Conservation (phyloP, 92 coral and sea anemone species). For the Epizoanthus illoricatus region DNA sequence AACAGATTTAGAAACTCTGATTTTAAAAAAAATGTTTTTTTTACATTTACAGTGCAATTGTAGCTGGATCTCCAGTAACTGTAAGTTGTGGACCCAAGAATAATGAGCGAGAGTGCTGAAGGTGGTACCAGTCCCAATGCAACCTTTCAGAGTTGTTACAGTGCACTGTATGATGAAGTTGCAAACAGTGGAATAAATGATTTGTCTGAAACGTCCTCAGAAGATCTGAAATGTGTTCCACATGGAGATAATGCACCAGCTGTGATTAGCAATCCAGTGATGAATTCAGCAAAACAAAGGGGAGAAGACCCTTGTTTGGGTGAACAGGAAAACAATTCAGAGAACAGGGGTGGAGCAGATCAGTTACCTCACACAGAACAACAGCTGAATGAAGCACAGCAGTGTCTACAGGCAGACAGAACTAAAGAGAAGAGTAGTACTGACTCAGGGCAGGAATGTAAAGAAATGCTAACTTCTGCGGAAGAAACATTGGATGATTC, state of each 20-base stretch:
- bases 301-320: neutral
- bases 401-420: neutral
- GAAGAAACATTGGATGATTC: conserved; percentile 7
- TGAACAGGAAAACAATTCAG: conserved; percentile 1
- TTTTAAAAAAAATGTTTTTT: neutral
- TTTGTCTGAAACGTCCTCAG: neutral
- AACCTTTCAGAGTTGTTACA: conserved; percentile 29
- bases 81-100: conserved; percentile 5
- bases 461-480: neutral
- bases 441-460: neutral
- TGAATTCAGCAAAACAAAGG: neutral
- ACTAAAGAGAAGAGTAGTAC: neutral
- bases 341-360: neutral
- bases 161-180: conserved; percentile 22
- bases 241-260: neutral
- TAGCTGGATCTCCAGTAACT: neutral
- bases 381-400: neutral
- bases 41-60: neutral
- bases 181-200: neutral
- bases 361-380: neutral
- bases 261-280: neutral
- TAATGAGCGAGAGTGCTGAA: neutral
- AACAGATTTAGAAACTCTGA: no score
- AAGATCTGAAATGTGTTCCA: neutral
- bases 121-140: neutral